phyloP scores from a whole-genome alignment of 2,888 invertebrate species.

The Palloptera scutellata region DNA sequence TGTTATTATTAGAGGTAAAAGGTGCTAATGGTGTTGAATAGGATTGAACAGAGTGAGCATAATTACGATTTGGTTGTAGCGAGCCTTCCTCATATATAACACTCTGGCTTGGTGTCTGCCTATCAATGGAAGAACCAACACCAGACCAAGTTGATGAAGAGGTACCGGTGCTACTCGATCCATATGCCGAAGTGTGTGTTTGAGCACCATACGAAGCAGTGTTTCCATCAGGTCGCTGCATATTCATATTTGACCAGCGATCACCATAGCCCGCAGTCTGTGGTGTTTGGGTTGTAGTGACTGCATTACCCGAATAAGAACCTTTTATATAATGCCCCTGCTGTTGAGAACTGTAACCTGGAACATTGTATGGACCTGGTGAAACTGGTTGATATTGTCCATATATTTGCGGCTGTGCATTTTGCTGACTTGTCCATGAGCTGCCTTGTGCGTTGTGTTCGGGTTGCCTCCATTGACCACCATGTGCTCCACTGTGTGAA shows the following conservation, averaged over 20 bases:
- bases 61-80: constrained; percentile 57
- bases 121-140: constrained; percentile 43
- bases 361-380: not conserved
- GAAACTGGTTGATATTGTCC: not conserved
- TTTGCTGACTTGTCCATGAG: not conserved
- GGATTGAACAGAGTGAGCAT: constrained; percentile 42
- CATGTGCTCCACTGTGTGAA: not conserved
- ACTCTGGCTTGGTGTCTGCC: constrained; percentile 46
- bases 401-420: not conserved
- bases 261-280: constrained; percentile 32
- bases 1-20: constrained; percentile 37
- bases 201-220: too few relatives aligned
- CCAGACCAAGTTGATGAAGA: constrained; percentile 44
- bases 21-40: constrained; percentile 54
- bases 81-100: constrained; percentile 54
- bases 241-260: constrained; percentile 59
- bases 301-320: not conserved
- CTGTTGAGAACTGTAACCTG: not conserved
- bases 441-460: not conserved
- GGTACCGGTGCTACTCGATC: constrained; percentile 2
- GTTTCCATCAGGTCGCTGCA: constrained; percentile 49
- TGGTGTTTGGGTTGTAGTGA: constrained; percentile 11
- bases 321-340: not conserved
- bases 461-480: constrained; percentile 17
- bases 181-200: too few relatives aligned